Base-by-base conservation (phyloP, 2,113 vertebrate genomes). In the Phalacrocorax aristotelis region DNA sequence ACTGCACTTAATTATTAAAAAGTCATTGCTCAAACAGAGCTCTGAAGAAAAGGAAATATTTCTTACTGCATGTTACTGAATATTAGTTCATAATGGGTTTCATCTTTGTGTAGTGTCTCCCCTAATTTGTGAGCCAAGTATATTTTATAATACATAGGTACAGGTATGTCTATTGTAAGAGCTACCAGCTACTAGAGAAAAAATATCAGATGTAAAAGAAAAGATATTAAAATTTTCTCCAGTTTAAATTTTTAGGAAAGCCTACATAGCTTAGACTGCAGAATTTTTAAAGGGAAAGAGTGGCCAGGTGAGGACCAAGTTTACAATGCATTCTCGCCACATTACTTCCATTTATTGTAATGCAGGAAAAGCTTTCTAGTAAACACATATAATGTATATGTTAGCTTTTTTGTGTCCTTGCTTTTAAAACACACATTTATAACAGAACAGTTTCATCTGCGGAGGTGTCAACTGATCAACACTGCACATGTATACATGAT, bases 1-100 rank as follows among this genome's bases (percentile, higher is more conserved):
- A 38, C 61, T 82, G 76, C 25, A 13, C 23, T 91, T 87, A 93
- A 95, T 82, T 65, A 92, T 93, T 93, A 83, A 96, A 77, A 94
- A 91, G 21, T 69, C 72, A 55, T 83, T 95, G 65, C 34, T 93
- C 48, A 87, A 74, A 60, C 7, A 58, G 42, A 88, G 10, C 46
- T 55, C 62, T 90, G 66, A 91, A 80, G 40, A 76, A 84, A 78
- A 91, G 23, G 57, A 87, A 82, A 36, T 52, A 19, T 87, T 93
- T 64, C 60, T 83, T 83, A 9, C 22, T 80, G 19, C 7, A 6
- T 42, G 26, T 83, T 92, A 75, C 19, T 61, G 55, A 68, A 66
- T 88, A 74, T 38, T 78, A 62, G 42, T 42, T 78, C 52, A 32
- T 72, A 72, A 40, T 52, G 23, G 11, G 12, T 84, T 92, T 90